Percentiles rank a stretch among this genome's conserved stretches.
These are phyloP conservation scores for Acrossocheilus fasciatus DNA, from an alignment of 2,797 vertebrate species.

Conservation along the genomic window DNA sequence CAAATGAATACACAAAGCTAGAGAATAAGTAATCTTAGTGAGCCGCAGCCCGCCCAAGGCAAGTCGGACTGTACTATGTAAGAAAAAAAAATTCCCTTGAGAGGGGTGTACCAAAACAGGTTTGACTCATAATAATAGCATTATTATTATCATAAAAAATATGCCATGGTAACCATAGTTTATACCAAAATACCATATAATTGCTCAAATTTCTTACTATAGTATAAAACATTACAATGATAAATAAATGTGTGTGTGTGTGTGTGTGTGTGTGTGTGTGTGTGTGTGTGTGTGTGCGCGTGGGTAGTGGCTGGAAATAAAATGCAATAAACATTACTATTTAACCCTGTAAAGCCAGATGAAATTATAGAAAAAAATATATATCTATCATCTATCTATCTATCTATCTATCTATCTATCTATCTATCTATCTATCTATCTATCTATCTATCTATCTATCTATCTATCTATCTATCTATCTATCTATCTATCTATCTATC, in stretches of 20 bases:
- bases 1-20: conserved; percentile 69
- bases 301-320: too few relatives aligned
- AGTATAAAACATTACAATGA: not conserved
- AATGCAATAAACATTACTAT: too few relatives aligned
- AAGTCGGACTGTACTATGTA: conserved; percentile 56
- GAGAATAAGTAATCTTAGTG: conserved; percentile 74
- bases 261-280: too few relatives aligned
- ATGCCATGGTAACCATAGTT: conserved; percentile 1
- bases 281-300: too few relatives aligned
- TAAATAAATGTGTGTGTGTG: too few relatives aligned
- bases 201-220: not conserved
- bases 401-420: not conserved
- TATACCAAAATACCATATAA: not conserved
- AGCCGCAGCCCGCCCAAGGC: conserved; percentile 62
- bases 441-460: not conserved
- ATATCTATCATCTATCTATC: too few relatives aligned
- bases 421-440: not conserved
- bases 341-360: too few relatives aligned
- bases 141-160: not conserved
- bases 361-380: too few relatives aligned
- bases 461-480: not conserved
- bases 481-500: too few relatives aligned
- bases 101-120: conserved; percentile 24
- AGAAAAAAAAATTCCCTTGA: not conserved
- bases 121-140: not conserved